Evolutionary conservation across 2,113 vertebrate genomes (phyloP), one percentile per base, ranked within the genome.

Genomic region (Cervus canadensis): DNA sequence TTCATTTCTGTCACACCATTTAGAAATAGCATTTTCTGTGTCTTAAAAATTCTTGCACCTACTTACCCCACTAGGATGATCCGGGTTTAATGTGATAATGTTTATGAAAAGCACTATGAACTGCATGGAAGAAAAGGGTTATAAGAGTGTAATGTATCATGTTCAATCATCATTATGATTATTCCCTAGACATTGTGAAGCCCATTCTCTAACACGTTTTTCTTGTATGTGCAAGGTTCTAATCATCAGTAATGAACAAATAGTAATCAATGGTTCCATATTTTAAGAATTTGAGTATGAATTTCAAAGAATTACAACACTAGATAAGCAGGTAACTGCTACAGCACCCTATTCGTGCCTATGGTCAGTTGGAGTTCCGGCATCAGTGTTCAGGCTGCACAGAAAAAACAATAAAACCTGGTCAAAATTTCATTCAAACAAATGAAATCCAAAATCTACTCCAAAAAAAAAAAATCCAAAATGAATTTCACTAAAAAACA

Each of bases 371-470:
- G 96, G 78, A 96, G 93, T 95, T 97, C 96, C 50, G 17, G 91
- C 91, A 92, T 97, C 96, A 97, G 96, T 88, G 97, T 97, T 95
- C 98, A 97, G 87, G 97, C 98, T 98, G 89, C 1, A 98, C 57
- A 57, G 54, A 84, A 94, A 98, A 98, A 97, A 98, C 92, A 98
- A 98, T 33, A 97, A 84, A 3, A 97, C 92, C 89, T 56, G 97
- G 98, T 98, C 98, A 98, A 97, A 94, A 98, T 98, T 95, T 88
- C 62, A 95, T 98, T 98, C 96, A 97, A 91, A 97, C 50, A 96
- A 88, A 94, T 78, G 97, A 97, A 95, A 98, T 95, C 86, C 93
- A 96, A 95, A 95, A 96, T 97, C 83, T 95, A 96, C 81, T 98
- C 95, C 17, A 71, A 10, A 71, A 71, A 36, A n/a, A 67, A 71